phyloP scores from a whole-genome alignment of 1,140 invertebrate species.

The Dolichoris vasculosae region DNA sequence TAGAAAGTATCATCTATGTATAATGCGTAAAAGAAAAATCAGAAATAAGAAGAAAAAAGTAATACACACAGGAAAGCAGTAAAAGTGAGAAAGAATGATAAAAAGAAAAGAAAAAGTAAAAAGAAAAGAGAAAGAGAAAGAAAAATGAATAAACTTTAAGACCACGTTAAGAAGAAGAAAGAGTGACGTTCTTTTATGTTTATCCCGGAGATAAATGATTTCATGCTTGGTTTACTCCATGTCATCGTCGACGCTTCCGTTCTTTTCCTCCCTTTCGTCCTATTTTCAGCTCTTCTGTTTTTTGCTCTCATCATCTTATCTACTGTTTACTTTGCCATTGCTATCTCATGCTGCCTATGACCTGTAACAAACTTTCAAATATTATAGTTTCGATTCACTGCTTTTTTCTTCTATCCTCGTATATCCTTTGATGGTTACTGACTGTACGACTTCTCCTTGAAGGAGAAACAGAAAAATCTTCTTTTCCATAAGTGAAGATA shows the following conservation, averaged over 20 bases:
- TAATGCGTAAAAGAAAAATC: background rate
- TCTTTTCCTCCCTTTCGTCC: constrained; percentile 55
- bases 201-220: constrained; percentile 74
- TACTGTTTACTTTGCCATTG: constrained; percentile 41
- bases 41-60: background rate
- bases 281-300: constrained; percentile 18
- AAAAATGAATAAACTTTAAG: constrained; percentile 59
- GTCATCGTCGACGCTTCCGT: constrained; percentile 65
- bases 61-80: background rate
- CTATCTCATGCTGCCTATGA: constrained; percentile 29
- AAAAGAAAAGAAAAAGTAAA: constrained; percentile 25
- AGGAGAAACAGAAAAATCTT: background rate
- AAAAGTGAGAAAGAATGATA: background rate
- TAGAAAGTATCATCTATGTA: background rate
- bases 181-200: constrained; percentile 64
- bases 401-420: background rate
- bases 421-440: background rate
- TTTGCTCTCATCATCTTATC: constrained; percentile 45
- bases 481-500: background rate
- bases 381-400: constrained; percentile 40
- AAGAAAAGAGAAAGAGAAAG: constrained; percentile 23
- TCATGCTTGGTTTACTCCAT: constrained; percentile 70
- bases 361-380: constrained; percentile 45
- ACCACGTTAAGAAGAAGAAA: constrained; percentile 63
- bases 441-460: background rate